These are phyloP conservation scores for Poeciliopsis paucimaculata DNA, from an alignment of 2,797 vertebrate genomes.

Conservation along the genomic window DNA sequence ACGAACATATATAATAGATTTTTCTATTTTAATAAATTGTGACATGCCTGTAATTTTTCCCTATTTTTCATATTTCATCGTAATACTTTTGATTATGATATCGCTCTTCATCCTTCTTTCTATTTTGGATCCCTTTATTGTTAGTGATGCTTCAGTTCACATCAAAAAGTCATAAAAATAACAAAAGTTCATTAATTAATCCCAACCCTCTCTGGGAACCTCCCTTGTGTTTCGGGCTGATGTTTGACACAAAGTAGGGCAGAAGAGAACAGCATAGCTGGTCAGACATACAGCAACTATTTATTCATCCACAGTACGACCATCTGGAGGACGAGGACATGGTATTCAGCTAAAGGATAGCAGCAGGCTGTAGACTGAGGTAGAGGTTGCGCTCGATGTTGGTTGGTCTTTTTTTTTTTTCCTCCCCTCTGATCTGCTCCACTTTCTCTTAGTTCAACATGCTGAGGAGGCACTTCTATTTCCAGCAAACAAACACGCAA, in stretches of 20 bases:
- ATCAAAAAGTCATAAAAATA: conserved; percentile 1
- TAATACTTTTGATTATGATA: background rate
- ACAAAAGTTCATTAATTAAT: background rate
- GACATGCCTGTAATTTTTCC: background rate
- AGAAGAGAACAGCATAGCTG: background rate
- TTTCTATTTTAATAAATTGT: background rate
- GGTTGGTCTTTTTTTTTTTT: conserved; percentile 36
- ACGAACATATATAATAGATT: background rate
- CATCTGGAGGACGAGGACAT: conserved; percentile 11
- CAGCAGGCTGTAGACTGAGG: conserved; percentile 12
- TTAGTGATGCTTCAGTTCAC: background rate
- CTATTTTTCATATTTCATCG: background rate
- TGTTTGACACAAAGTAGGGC: conserved; percentile 22
- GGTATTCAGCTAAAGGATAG: conserved; percentile 8
- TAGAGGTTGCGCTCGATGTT: conserved; percentile 32
- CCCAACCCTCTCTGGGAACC: background rate
- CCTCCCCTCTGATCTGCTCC: conserved; percentile 65
- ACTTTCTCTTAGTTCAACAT: conserved; percentile 63
- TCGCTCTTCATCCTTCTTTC: background rate
- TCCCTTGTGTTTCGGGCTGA: background rate
- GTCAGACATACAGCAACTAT: background rate
- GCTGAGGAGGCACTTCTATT: conserved; percentile 71
- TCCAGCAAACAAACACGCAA: conserved; percentile 47
- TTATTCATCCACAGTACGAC: background rate
- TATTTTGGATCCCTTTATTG: background rate